Evolutionary conservation across 2,888 invertebrate genomes (phyloP).

Genomic region (Sympetrum striolatum): DNA sequence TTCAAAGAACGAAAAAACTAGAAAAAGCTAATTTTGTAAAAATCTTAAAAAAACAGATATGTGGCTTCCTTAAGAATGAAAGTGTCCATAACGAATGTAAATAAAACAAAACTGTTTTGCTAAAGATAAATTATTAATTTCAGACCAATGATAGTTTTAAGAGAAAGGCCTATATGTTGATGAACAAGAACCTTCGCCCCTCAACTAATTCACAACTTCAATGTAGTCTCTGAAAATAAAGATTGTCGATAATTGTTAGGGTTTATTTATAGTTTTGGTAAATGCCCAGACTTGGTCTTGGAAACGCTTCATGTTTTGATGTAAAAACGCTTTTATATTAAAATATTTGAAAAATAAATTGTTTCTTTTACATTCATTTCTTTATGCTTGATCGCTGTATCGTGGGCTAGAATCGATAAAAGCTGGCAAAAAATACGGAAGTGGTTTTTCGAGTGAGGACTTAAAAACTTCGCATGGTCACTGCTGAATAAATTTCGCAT

Average conservation of each 20-base stretch:
- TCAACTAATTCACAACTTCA: neutral
- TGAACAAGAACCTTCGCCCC: neutral
- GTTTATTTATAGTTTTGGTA: conserved; percentile 6
- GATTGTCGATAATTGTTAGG: conserved; percentile 1
- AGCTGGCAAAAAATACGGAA: too few relatives aligned
- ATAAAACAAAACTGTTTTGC: neutral
- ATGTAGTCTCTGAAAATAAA: conserved; percentile 1
- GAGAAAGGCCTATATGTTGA: conserved; percentile 2
- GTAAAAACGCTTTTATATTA: conserved; percentile 22
- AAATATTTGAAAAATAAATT: conserved; percentile 6
- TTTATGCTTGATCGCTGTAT: too few relatives aligned
- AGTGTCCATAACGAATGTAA: neutral
- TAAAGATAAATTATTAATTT: conserved; percentile 7
- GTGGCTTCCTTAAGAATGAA: neutral
- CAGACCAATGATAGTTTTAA: neutral
- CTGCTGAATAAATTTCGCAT: too few relatives aligned
- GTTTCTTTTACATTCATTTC: neutral
- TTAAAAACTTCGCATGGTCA: too few relatives aligned
- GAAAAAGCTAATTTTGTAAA: neutral
- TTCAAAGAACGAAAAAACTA: neutral
- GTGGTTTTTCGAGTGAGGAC: too few relatives aligned
- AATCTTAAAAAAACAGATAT: neutral
- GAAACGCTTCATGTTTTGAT: conserved; percentile 31
- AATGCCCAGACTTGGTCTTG: neutral
- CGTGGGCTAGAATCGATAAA: too few relatives aligned